Evolutionary conservation across 2,888 invertebrate genomes (phyloP).

Genomic region (Nowickia ferox): DNA sequence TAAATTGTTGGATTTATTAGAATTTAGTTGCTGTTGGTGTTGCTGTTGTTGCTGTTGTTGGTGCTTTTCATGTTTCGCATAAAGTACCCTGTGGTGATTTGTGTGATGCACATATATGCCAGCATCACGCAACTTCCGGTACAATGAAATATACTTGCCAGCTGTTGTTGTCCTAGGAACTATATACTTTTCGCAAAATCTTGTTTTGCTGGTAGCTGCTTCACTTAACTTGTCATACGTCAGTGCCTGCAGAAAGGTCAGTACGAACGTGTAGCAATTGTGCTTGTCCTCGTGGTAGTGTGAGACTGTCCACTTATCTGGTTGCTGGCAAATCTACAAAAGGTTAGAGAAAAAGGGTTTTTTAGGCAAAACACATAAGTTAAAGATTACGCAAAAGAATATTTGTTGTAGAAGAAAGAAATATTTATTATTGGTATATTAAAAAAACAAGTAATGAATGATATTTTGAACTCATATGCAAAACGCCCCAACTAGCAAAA

Average conservation of each 20-base stretch:
- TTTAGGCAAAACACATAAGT: neutral
- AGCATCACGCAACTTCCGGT: slow-evolving; percentile 87
- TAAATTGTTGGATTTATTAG: slow-evolving; percentile 62
- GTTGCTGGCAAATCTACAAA: slow-evolving; percentile 79
- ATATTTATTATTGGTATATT: too few relatives aligned
- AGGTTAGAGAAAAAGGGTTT: neutral
- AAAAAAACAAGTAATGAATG: too few relatives aligned
- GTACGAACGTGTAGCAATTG: slow-evolving; percentile 94
- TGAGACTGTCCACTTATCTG: slow-evolving; percentile 85
- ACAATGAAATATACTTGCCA: slow-evolving; percentile 92
- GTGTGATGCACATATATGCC: slow-evolving; percentile 84
- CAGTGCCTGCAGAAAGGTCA: slow-evolving; percentile 90
- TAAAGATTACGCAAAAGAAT: too few relatives aligned
- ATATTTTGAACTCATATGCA: too few relatives aligned
- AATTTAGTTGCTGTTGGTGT: slow-evolving; percentile 54
- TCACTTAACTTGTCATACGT: slow-evolving; percentile 88
- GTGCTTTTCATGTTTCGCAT: slow-evolving; percentile 61
- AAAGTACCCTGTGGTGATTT: slow-evolving; percentile 68
- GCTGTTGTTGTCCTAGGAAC: slow-evolving; percentile 92
- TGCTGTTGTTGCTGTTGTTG: slow-evolving; percentile 62
- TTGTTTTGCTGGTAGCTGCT: slow-evolving; percentile 86
- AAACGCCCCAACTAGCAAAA: too few relatives aligned
- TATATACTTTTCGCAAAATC: slow-evolving; percentile 92
- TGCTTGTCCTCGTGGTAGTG: slow-evolving; percentile 90
- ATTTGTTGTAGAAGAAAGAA: too few relatives aligned